Evolutionary conservation across 2,113 vertebrate species (phyloP).

Genomic region (Muscicapa adusta): DNA sequence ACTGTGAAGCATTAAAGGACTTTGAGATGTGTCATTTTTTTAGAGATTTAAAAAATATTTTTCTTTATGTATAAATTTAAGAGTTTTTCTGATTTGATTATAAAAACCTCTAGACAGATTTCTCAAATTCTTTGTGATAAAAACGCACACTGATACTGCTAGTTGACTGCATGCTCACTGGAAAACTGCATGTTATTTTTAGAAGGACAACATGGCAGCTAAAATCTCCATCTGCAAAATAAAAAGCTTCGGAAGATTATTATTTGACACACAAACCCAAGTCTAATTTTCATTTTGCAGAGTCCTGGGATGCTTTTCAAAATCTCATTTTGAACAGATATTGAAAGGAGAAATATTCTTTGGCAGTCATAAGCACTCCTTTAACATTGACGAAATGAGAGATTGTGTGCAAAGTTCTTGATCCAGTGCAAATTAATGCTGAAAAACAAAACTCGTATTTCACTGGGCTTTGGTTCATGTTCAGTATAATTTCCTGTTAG

Average conservation of each 20-base stretch:
- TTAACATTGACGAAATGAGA: neutral
- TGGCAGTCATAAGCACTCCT: neutral
- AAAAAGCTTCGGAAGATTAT: slow-evolving; percentile 60
- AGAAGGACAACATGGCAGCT: slow-evolving; percentile 69
- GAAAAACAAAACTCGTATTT: neutral
- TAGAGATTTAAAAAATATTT: neutral
- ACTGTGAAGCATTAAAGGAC: neutral
- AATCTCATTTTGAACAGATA: neutral
- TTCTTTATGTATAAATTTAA: neutral
- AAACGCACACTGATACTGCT: slow-evolving; percentile 30
- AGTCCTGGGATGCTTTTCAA: neutral
- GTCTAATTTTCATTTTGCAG: slow-evolving; percentile 21
- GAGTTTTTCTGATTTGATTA: neutral
- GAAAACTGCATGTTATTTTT: slow-evolving; percentile 65
- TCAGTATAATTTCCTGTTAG: slow-evolving; percentile 16
- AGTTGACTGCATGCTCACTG: slow-evolving; percentile 48
- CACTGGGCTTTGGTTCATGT: neutral
- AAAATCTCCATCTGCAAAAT: slow-evolving; percentile 65
- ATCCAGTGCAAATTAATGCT: neutral
- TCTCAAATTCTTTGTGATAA: slow-evolving; percentile 19
- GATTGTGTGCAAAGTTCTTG: neutral
- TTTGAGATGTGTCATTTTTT: neutral
- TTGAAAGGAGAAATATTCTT: neutral
- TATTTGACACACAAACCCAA: slow-evolving; percentile 41
- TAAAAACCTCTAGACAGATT: neutral